Percentiles rank a stretch among this genome's conserved stretches.
These are phyloP conservation scores for Chelon auratus DNA, from an alignment of 2,797 vertebrate genomes.

Conservation along the genomic window DNA sequence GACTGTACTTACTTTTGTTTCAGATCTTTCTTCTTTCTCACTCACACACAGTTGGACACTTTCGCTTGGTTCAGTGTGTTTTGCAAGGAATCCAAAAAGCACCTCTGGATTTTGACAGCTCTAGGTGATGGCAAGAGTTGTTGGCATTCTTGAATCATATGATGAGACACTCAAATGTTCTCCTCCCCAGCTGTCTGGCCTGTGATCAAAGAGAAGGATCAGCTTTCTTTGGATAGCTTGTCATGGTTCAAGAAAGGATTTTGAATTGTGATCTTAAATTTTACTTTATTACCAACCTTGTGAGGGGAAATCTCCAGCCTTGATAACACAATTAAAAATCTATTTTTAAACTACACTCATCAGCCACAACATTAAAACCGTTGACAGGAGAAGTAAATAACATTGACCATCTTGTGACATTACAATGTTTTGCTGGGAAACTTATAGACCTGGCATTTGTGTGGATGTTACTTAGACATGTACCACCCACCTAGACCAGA, in stretches of 20 bases:
- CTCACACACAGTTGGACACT: not conserved
- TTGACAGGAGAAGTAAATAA: too few relatives aligned
- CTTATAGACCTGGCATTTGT: too few relatives aligned
- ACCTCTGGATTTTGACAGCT: constrained; percentile 2
- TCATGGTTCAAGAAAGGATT: not conserved
- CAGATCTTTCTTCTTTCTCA: not conserved
- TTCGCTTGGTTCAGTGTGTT: not conserved
- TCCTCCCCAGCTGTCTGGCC: not conserved
- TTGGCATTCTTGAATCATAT: not conserved
- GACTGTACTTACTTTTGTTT: too few relatives aligned
- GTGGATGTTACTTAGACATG: too few relatives aligned
- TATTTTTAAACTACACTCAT: too few relatives aligned
- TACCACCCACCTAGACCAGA: too few relatives aligned
- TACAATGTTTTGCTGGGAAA: too few relatives aligned
- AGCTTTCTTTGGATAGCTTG: not conserved
- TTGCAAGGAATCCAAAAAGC: not conserved
- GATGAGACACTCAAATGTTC: constrained; percentile 4
- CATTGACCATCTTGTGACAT: too few relatives aligned
- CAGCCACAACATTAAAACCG: too few relatives aligned
- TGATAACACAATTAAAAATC: not conserved
- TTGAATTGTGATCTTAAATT: not conserved
- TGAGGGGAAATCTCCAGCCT: not conserved
- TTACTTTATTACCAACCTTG: not conserved
- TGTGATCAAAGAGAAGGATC: constrained; percentile 4
- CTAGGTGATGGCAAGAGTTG: not conserved